A percentile compares a stretch with the other conserved stretches of the same genome.
These are phyloP conservation scores for Cervus canadensis DNA, from an alignment of 2,113 vertebrate genomes.

Conservation along the genomic window DNA sequence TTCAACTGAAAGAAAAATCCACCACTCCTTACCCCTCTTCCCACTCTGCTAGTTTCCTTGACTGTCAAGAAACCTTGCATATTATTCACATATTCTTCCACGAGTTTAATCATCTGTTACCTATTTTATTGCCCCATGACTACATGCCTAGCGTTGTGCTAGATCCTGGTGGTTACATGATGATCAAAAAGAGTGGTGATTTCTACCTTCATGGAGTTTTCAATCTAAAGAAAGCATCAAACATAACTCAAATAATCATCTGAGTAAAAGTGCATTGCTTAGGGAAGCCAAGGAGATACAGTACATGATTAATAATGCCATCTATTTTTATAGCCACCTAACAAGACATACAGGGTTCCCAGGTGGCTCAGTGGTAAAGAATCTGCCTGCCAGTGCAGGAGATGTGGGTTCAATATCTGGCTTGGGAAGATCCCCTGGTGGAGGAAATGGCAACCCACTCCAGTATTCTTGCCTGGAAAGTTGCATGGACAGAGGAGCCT, in stretches of 20 bases:
- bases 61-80: neutral
- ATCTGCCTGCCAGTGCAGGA: neutral
- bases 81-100: neutral
- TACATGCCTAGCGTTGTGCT: neutral
- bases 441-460: neutral
- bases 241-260: neutral
- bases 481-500: neutral
- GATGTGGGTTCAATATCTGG: neutral
- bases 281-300: neutral
- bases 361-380: neutral
- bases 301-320: neutral
- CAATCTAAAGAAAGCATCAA: neutral
- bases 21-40: neutral
- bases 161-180: neutral
- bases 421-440: neutral
- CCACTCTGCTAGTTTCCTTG: neutral
- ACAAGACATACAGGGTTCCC: neutral
- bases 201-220: neutral
- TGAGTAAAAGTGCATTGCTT: neutral
- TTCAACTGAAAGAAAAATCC: conserved; percentile 24
- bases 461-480: neutral
- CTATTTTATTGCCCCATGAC: neutral
- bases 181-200: neutral
- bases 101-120: neutral
- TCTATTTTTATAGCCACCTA: neutral